Percentiles rank a stretch among this genome's conserved stretches.
Conservation (phyloP, 2,113 vertebrate genomes). For the Microcebus tavaratra region DNA sequence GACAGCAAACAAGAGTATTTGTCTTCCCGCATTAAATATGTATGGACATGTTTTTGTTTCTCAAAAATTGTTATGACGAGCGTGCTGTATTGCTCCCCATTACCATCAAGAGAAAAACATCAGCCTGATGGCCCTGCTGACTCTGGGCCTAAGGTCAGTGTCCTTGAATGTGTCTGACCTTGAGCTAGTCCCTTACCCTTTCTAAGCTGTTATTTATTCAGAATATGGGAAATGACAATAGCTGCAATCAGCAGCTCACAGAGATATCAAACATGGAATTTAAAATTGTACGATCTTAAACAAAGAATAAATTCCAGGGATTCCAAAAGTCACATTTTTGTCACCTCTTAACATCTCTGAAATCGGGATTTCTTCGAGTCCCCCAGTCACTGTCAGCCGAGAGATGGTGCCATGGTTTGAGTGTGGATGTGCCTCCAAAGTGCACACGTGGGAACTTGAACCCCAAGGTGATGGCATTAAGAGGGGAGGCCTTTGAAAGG, state of each 20-base stretch:
- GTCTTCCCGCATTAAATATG: not conserved
- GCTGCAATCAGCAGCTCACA: not conserved
- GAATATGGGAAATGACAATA: accelerated
- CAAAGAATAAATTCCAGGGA: not conserved
- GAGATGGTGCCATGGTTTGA: not conserved
- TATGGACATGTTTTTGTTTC: not conserved
- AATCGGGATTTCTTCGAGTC: not conserved
- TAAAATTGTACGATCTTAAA: not conserved
- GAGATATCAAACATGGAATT: not conserved
- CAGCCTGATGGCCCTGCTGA: not conserved
- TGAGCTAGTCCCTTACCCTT: not conserved
- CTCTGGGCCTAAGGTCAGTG: not conserved
- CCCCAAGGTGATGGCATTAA: not conserved
- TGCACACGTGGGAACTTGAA: not conserved
- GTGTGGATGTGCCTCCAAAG: not conserved
- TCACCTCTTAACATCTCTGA: not conserved
- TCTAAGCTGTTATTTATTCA: not conserved
- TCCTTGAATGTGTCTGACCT: not conserved
- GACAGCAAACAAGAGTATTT: not conserved
- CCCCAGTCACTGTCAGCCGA: not conserved
- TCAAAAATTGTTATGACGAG: not conserved
- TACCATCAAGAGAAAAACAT: not conserved
- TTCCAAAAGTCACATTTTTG: not conserved
- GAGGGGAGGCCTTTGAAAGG: not conserved
- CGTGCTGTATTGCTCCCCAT: accelerated